phyloP scores from a whole-genome alignment of 2,797 vertebrate species.

The Hippoglossus hippoglossus region DNA sequence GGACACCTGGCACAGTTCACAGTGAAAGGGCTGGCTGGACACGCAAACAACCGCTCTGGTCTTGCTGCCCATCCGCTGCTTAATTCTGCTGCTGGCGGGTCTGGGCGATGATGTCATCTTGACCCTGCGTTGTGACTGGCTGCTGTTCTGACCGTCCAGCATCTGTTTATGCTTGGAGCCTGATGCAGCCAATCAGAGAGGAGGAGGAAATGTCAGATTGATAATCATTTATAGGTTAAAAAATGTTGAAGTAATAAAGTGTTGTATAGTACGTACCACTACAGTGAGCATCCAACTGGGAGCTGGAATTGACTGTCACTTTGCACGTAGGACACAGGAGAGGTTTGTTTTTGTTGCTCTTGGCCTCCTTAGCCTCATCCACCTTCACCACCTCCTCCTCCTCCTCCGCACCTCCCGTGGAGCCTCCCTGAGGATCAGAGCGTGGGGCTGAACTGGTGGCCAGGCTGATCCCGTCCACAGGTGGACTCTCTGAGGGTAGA shows the following conservation, averaged over 20 bases:
- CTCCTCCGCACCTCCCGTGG: slow-evolving; percentile 58
- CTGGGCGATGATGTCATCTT: slow-evolving; percentile 85
- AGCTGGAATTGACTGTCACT: slow-evolving; percentile 96
- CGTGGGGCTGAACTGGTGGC: slow-evolving; percentile 18
- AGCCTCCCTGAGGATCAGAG: slow-evolving; percentile 55
- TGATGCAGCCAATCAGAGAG: slow-evolving; percentile 62
- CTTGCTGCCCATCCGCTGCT: slow-evolving; percentile 86
- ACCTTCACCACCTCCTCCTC: slow-evolving; percentile 20
- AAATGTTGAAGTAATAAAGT: too few species aligned
- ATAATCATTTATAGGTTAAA: too few species aligned
- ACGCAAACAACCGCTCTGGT: slow-evolving; percentile 80
- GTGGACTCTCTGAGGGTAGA: slow-evolving; percentile 65
- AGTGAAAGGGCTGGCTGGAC: slow-evolving; percentile 90
- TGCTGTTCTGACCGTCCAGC: slow-evolving; percentile 89
- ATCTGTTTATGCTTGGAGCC: slow-evolving; percentile 96
- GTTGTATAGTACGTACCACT: slow-evolving; percentile 60
- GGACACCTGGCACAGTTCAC: slow-evolving; percentile 95
- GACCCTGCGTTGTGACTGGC: slow-evolving; percentile 86
- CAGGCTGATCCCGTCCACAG: slow-evolving; percentile 33
- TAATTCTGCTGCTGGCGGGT: slow-evolving; percentile 82
- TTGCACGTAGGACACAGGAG: slow-evolving; percentile 96
- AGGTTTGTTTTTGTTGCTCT: slow-evolving; percentile 81
- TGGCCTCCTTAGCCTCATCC: slow-evolving; percentile 75
- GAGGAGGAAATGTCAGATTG: slow-evolving; percentile 1
- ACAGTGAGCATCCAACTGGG: slow-evolving; percentile 94